These are phyloP conservation scores for Sympetrum striolatum DNA, from an alignment of 2,888 invertebrate genomes.

Conservation along the genomic window DNA sequence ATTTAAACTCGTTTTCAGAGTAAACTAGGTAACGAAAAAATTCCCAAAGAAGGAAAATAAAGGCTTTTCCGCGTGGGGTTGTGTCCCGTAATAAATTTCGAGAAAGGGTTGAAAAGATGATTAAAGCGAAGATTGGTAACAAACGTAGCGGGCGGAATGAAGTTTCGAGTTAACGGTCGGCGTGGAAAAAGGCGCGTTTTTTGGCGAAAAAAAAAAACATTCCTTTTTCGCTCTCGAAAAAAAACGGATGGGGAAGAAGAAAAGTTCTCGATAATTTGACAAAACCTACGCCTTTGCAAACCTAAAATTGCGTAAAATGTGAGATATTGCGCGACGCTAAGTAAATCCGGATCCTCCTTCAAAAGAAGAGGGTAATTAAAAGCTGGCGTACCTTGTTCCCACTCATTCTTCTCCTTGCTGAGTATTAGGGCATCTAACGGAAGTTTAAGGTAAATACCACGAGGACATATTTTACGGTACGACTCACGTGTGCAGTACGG, in stretches of 20 bases:
- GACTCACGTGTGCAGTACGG: not conserved
- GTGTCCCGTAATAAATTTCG: constrained; percentile 18
- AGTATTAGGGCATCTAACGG: not conserved
- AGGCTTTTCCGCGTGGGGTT: not conserved
- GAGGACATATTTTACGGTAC: not conserved
- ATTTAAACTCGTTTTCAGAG: constrained; percentile 25
- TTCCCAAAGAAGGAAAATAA: not conserved
- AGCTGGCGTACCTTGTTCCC: not conserved
- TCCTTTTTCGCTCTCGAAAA: not conserved
- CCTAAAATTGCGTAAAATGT: not conserved
- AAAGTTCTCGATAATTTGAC: not conserved
- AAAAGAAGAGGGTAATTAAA: not conserved
- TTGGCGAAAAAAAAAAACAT: not conserved
- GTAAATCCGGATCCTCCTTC: not conserved
- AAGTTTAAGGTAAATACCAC: not conserved
- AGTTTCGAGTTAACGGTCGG: constrained; percentile 15
- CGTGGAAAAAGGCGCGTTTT: not conserved
- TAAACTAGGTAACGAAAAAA: not conserved
- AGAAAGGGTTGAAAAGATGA: constrained; percentile 30
- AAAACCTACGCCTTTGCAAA: not conserved
- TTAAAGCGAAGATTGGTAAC: constrained; percentile 25
- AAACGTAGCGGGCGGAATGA: constrained; percentile 9
- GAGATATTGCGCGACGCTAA: not conserved
- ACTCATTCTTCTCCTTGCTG: not conserved
- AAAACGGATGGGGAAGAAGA: not conserved